A percentile compares a stretch with the other conserved stretches of the same genome.
Evolutionary conservation across 2,888 invertebrate genomes (phyloP).

Genomic region (Plagiodera versicolora): DNA sequence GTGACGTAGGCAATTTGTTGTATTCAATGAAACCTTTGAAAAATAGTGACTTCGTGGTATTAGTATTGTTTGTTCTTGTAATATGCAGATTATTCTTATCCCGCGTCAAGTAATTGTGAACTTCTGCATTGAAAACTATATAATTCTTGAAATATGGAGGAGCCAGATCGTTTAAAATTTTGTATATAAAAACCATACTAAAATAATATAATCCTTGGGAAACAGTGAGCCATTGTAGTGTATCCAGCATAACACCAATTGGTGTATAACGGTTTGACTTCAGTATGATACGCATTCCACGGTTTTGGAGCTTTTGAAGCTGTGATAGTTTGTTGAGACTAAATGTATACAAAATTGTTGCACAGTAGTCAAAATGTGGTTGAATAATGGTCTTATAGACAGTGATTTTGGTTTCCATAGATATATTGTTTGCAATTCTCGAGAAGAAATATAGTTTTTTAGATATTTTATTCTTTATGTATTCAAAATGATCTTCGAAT

Average conservation of each 20-base stretch:
- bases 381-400: conserved; percentile 1
- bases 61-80: not conserved
- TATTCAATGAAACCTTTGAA: too few species aligned
- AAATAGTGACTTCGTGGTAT: too few species aligned
- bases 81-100: not conserved
- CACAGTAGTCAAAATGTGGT: conserved; percentile 2
- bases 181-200: not conserved
- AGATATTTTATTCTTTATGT: too few species aligned
- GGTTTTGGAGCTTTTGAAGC: conserved; percentile 4
- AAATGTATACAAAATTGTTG: not conserved
- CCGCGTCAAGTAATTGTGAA: not conserved
- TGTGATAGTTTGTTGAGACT: conserved; percentile 1
- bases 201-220: not conserved
- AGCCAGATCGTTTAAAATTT: not conserved
- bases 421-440: not conserved
- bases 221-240: not conserved
- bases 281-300: not conserved
- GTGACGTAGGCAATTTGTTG: too few species aligned
- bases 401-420: not conserved
- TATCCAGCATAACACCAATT: not conserved
- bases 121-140: not conserved
- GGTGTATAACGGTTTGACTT: not conserved
- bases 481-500: too few species aligned
- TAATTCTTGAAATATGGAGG: not conserved
- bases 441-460: not conserved